Base-by-base conservation (phyloP, 2,797 vertebrate species). In the Hippopotamyrus pictus region DNA sequence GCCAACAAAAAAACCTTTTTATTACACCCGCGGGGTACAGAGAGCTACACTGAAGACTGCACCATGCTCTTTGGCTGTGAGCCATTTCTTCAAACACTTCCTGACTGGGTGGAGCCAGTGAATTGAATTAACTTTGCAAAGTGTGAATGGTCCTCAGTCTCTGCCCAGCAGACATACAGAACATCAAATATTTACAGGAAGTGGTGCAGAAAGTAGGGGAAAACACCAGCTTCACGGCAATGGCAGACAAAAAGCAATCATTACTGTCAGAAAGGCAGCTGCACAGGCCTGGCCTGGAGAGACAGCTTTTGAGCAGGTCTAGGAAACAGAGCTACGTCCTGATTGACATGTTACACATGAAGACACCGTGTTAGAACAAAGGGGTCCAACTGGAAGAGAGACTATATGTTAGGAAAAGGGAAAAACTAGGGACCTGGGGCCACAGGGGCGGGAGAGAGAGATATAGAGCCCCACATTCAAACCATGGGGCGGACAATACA, bases 161-260 rank as follows among this genome's bases (percentile, higher is more conserved):
- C 9, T 46, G 19, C 19, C 37, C 41, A 50, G 41, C 41, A 11
- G 79, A 48, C 41, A 50, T n/a, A 22, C 41, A 7, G 19, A 84
- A 84, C n/a, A 84, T 84, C 79, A 84, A 84, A 84, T 25, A 84
- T 50, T 46, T 84, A 84, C 44, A 84, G 44, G 33, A 84, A 50
- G 11, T 25, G 44, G n/a, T 84, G 79, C 41, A 44, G 79, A 50
- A 50, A 25, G 14, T n/a, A 8, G 41, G 41, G n/a, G 19, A 84
- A 84, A 84, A 84, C 41, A n/a, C n/a, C 41, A 50, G 19, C 79
- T 50, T 84, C 46, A 48, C 19, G 2, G 79, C 19, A 83, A 44
- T 2, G 79, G 79, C 46, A 2, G 19, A 22, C 8, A 50, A 25
- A 8, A 41, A 22, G 44, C 79, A 9, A 9, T 46, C 19, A 48